These are phyloP conservation scores for Dreissena rostriformis DNA, from an alignment of 1,140 invertebrate species.

Conservation along the genomic window DNA sequence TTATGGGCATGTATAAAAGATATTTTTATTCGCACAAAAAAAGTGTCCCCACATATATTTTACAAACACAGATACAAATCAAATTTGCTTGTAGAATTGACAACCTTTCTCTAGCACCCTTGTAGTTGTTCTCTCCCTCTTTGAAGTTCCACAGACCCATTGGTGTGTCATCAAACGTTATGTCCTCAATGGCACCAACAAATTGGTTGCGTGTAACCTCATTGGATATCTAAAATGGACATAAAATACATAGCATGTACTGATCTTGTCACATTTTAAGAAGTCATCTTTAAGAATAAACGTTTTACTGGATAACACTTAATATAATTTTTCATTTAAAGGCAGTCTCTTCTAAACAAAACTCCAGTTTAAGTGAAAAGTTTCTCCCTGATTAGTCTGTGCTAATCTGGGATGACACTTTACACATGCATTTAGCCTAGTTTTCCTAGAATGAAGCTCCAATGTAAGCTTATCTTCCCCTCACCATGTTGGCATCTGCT, in stretches of 20 bases:
- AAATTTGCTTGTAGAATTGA: no score
- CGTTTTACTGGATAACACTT: no score
- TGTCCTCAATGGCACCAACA: conserved; percentile 94
- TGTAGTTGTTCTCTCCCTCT: conserved; percentile 87
- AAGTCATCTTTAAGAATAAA: no score
- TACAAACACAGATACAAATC: no score
- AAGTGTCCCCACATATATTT: no score
- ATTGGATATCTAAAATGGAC: conserved; percentile 27
- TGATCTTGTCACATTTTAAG: background rate
- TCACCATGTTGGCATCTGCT: conserved; percentile 77
- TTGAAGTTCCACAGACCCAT: conserved; percentile 98
- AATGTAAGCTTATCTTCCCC: background rate
- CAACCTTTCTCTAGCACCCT: conserved; percentile 89
- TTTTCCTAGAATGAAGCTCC: background rate
- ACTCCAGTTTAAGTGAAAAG: no score
- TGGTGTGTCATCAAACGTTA: conserved; percentile 92
- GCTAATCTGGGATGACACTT: no score
- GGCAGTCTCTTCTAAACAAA: no score
- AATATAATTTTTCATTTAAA: no score
- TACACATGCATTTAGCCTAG: background rate
- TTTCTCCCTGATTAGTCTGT: no score
- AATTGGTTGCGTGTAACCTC: conserved; percentile 84
- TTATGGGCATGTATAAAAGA: no score
- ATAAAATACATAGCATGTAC: background rate
- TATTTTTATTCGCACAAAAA: no score